Percentiles rank a stretch among this genome's conserved stretches.
Evolutionary conservation across 2,113 vertebrate genomes (phyloP).

Genomic region (Lasiurus borealis): DNA sequence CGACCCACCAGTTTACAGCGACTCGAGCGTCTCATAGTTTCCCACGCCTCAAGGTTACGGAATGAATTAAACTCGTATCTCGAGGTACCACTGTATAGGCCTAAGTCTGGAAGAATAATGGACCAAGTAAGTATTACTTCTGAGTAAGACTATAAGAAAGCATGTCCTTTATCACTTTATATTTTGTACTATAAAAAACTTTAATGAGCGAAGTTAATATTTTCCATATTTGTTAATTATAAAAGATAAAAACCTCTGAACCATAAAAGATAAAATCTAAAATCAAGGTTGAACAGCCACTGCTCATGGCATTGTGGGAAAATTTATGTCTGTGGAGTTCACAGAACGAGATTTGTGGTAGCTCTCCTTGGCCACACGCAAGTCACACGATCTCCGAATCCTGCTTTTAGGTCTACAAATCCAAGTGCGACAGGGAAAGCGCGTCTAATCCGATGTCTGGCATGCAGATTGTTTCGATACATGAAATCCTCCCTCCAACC

Average conservation of each 20-base stretch:
- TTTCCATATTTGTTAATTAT: slow-evolving; percentile 50
- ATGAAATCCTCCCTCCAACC: not conserved
- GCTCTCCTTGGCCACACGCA: slow-evolving; percentile 45
- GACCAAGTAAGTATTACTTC: not conserved
- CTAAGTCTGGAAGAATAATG: slow-evolving; percentile 56
- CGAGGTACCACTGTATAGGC: not conserved
- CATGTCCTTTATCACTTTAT: slow-evolving; percentile 36
- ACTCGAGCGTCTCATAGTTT: no score
- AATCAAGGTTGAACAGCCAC: slow-evolving; percentile 26
- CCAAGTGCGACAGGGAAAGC: slow-evolving; percentile 7
- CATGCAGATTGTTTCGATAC: slow-evolving; percentile 44
- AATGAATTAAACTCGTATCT: no score
- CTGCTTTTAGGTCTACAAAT: slow-evolving; percentile 59
- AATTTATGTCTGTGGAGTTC: not conserved
- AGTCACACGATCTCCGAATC: not conserved
- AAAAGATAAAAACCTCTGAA: slow-evolving; percentile 14
- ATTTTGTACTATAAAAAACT: slow-evolving; percentile 62
- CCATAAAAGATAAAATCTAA: slow-evolving; percentile 14
- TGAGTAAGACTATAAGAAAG: not conserved
- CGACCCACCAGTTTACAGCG: no score
- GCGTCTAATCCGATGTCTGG: slow-evolving; percentile 9
- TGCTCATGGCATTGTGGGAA: not conserved
- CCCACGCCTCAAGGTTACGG: no score
- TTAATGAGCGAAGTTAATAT: slow-evolving; percentile 23
- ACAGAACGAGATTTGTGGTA: slow-evolving; percentile 62